These are phyloP conservation scores for Pachyrhynchus sulphureomaculatus DNA, from an alignment of 1,140 invertebrate species.

Conservation along the genomic window DNA sequence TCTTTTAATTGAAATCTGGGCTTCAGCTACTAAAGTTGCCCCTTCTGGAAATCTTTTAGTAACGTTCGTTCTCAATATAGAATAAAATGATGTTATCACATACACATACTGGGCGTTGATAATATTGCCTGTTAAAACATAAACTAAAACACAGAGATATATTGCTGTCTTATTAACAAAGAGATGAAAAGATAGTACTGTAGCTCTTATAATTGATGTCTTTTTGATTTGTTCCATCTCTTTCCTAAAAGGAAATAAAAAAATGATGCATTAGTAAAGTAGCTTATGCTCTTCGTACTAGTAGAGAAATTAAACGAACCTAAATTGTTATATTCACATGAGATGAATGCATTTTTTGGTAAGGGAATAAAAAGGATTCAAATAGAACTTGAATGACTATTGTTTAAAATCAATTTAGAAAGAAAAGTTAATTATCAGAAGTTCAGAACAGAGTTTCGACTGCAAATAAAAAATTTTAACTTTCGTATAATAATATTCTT, in stretches of 20 bases:
- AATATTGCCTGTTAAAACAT: constrained; percentile 65
- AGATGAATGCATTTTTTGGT: too few species aligned
- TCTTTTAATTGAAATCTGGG: constrained; percentile 65
- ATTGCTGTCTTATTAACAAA: constrained; percentile 73
- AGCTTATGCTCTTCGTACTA: too few species aligned
- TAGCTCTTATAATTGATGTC: constrained; percentile 68
- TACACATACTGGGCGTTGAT: constrained; percentile 75
- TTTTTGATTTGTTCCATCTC: constrained; percentile 67
- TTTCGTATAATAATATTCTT: too few species aligned
- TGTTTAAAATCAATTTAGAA: too few species aligned
- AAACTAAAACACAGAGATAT: constrained; percentile 74
- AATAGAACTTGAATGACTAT: too few species aligned
- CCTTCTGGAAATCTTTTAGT: constrained; percentile 71
- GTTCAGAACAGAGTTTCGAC: too few species aligned
- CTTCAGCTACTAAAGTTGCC: constrained; percentile 60
- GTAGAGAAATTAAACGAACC: too few species aligned
- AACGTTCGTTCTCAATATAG: constrained; percentile 68
- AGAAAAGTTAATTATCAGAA: too few species aligned
- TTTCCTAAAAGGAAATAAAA: constrained; percentile 51
- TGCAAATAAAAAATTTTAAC: too few species aligned
- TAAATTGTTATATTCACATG: too few species aligned
- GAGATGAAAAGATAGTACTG: constrained; percentile 70
- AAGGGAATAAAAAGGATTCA: too few species aligned
- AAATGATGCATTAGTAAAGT: background rate
- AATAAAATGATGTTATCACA: constrained; percentile 70